Percentiles rank a stretch among this genome's conserved stretches.
Conservation (phyloP, 2,113 vertebrate species). For the Myotis yumanensis region DNA sequence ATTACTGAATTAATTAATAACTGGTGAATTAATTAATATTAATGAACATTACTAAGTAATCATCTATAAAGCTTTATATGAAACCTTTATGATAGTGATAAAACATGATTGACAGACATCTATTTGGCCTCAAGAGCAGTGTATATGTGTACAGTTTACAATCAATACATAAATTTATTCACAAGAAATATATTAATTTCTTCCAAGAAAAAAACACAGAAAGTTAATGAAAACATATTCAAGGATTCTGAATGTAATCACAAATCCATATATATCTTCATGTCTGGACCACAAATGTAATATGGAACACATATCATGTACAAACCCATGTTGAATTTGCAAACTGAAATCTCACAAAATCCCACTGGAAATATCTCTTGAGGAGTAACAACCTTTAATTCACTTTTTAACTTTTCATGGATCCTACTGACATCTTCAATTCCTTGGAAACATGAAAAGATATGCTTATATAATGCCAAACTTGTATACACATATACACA, state of each 20-base stretch:
- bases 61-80: slow-evolving; percentile 3
- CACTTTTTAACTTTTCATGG: neutral
- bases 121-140: neutral
- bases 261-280: neutral
- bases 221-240: neutral
- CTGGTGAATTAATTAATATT: slow-evolving; percentile 3
- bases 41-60: neutral
- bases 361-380: neutral
- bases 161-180: neutral
- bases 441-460: slow-evolving; percentile 37
- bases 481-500: neutral
- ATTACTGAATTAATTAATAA: slow-evolving; percentile 27
- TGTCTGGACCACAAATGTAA: neutral
- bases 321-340: neutral
- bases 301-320: neutral
- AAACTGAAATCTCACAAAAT: slow-evolving; percentile 31
- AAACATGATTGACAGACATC: neutral
- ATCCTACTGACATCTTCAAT: neutral
- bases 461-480: neutral
- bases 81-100: neutral
- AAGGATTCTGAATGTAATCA: neutral
- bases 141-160: neutral
- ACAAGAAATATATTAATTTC: neutral
- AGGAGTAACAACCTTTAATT: neutral
- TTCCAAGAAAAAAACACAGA: neutral